Base-by-base conservation (phyloP, 30 jellyfish, hydroid and myxozoan genomes). In the Morbakka virulenta region DNA sequence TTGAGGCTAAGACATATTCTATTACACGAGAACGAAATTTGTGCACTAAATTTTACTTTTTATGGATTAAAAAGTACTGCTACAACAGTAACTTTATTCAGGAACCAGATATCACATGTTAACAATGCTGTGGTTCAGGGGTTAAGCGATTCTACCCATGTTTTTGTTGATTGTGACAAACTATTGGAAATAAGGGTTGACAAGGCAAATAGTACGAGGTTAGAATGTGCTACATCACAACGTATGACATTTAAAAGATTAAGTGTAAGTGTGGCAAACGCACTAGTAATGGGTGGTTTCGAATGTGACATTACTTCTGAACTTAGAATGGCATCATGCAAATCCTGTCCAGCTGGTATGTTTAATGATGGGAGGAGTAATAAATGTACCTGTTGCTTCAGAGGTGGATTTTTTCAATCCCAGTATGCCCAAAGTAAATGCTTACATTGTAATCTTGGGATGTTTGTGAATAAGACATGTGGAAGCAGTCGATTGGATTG, bases 401-500 rank as follows among this genome's bases (percentile, higher is more conserved):
- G 17, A 41, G 57, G 57, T 9, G 17, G 57, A 6, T 6, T 9
- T 17, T 41, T 6, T 41, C 57, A 41, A 17, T 17, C 57, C 57
- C 17, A 6, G 13, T 6, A 6, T 6, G 57, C 57, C 17, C 57
- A 41, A 41, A 41, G 57, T 17, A 17, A 41, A 17, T 41, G 57
- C 57, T 6, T 6, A 17, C 57, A 9, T 41, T 41, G 57, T 41
- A 41, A 41, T 41, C 57, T 17, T 41, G 57, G 57, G 17, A 9
- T 41, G 17, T 41, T 41, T 41, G 57, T 41, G 17, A 41, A 78
- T 1, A 21, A 3, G 9, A 53, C 73, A 21, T 74, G 80, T n/a
- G 89, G 81, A 13, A 78, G 51, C 30, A 29, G 22, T 3, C 63
- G 74, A 1, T 35, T 52, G 31, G 89, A 78, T 9, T 78, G 89